Evolutionary conservation across 2,113 vertebrate genomes (phyloP).

Genomic region (Apteryx mantelli): DNA sequence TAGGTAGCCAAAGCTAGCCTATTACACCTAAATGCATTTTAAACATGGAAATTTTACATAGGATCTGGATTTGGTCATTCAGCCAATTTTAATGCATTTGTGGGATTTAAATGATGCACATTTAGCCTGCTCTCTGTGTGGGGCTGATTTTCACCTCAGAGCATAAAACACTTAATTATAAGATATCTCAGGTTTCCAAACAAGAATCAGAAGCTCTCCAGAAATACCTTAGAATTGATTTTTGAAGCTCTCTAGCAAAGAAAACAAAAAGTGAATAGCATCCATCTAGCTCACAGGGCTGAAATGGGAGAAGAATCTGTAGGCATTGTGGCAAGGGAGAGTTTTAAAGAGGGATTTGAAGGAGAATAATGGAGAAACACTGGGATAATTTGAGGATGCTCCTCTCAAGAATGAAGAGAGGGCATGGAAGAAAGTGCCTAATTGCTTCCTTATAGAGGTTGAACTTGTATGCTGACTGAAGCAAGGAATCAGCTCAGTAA

Average conservation of each 20-base stretch:
- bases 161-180: conserved; percentile 59
- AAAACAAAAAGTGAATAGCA: conserved; percentile 35
- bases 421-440: not conserved
- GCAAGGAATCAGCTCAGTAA: not conserved
- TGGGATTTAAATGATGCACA: not conserved
- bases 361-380: not conserved
- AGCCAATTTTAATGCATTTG: not conserved
- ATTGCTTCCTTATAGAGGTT: not conserved
- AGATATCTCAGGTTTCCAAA: conserved; percentile 51
- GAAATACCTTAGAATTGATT: conserved; percentile 47
- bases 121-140: conserved; percentile 44
- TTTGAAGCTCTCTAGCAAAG: conserved; percentile 26
- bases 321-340: not conserved
- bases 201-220: conserved; percentile 51
- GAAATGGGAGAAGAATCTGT: not conserved
- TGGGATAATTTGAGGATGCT: not conserved
- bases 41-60: not conserved
- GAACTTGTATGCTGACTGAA: not conserved
- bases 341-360: not conserved
- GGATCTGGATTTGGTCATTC: not conserved
- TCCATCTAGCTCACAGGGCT: not conserved
- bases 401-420: not conserved
- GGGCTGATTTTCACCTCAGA: conserved; percentile 57
- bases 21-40: not conserved
- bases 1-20: not conserved